Conservation (phyloP, 2,113 vertebrate genomes). For the Syrrhaptes paradoxus region DNA sequence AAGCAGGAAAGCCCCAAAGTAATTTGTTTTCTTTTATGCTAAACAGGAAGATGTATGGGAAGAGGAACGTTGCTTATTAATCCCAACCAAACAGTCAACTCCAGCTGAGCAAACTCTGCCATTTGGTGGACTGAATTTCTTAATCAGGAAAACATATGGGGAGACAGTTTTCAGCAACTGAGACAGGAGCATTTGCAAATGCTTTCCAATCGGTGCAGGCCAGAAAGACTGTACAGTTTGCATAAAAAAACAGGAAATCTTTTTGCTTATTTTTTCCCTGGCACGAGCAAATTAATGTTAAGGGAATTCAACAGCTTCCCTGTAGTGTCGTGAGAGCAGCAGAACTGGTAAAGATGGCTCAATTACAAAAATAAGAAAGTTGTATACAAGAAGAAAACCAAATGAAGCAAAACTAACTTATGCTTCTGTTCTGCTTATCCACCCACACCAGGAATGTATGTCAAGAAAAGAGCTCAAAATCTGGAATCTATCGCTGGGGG, state of each 20-base stretch:
- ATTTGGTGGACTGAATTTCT: slow-evolving; percentile 62
- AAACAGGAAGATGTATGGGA: slow-evolving; percentile 59
- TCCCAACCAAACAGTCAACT: slow-evolving; percentile 55
- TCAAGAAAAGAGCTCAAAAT: not conserved
- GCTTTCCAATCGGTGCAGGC: slow-evolving; percentile 9
- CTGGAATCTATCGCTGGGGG: not conserved
- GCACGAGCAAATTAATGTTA: slow-evolving; percentile 37
- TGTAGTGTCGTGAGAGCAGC: not conserved
- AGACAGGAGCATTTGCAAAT: slow-evolving; percentile 43
- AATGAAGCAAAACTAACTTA: slow-evolving; percentile 23
- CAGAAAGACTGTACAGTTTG: slow-evolving; percentile 32
- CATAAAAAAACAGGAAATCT: not conserved
- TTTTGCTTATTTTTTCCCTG: not conserved
- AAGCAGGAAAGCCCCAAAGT: slow-evolving; percentile 20
- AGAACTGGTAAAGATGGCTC: slow-evolving; percentile 30
- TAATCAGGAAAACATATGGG: slow-evolving; percentile 69
- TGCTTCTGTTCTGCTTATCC: not conserved
- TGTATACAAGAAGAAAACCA: slow-evolving; percentile 24
- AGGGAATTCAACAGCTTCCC: slow-evolving; percentile 21
- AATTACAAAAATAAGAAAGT: slow-evolving; percentile 46
- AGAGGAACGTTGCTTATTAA: slow-evolving; percentile 46
- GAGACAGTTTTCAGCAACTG: slow-evolving; percentile 5
- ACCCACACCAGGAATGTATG: not conserved
- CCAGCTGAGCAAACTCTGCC: slow-evolving; percentile 70
- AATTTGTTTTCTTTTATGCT: slow-evolving; percentile 55